Conservation (phyloP, 2,888 invertebrate species). For the Flexamia atlantica region DNA sequence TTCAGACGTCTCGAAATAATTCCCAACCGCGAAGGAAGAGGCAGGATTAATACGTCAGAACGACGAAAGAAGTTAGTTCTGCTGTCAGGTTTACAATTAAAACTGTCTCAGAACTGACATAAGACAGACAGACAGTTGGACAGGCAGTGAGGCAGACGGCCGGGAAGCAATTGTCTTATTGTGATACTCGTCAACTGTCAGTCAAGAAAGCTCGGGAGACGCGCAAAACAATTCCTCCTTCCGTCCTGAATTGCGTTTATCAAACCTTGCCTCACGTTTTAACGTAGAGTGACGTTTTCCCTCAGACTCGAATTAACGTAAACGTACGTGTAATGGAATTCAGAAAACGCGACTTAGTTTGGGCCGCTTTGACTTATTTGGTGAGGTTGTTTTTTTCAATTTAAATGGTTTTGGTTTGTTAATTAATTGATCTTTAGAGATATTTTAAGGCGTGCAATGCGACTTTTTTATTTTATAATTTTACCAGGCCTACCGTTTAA, state of each 20-base stretch:
- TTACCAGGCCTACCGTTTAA: no score
- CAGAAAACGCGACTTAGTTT: not conserved
- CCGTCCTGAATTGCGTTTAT: constrained; percentile 2
- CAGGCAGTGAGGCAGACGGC: constrained; percentile 49
- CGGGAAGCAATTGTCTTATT: constrained; percentile 58
- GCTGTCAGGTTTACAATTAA: constrained; percentile 56
- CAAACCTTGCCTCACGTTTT: constrained; percentile 16
- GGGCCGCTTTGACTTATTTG: no score
- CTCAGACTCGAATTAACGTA: not conserved
- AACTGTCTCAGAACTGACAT: constrained; percentile 51
- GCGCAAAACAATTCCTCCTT: constrained; percentile 29
- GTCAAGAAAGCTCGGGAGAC: constrained; percentile 46
- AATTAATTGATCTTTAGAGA: no score
- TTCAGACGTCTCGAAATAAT: constrained; percentile 17
- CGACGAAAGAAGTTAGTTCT: constrained; percentile 55
- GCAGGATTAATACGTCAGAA: constrained; percentile 53
- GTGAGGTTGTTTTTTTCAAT: no score
- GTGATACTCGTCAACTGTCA: constrained; percentile 55
- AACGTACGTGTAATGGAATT: constrained; percentile 6
- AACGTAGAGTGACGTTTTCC: constrained; percentile 18
- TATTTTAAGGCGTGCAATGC: no score
- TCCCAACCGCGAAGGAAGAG: constrained; percentile 1
- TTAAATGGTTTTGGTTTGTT: no score
- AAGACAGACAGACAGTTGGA: constrained; percentile 37
- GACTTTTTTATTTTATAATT: no score